Conservation (phyloP, 2,888 invertebrate species). For the Urechis unicinctus region DNA sequence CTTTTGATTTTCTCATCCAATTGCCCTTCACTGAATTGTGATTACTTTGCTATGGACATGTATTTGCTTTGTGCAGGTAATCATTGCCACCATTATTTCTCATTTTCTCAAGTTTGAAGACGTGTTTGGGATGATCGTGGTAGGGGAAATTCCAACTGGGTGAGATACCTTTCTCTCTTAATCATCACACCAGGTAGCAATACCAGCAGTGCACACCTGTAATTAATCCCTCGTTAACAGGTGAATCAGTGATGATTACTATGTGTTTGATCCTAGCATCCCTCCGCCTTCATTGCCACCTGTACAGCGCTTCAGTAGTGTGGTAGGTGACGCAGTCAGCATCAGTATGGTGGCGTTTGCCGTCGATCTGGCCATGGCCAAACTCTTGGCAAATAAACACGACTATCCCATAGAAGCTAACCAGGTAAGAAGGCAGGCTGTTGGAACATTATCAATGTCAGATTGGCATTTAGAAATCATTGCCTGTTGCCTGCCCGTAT, state of each 20-base stretch:
- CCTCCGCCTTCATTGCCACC: conserved; percentile 33
- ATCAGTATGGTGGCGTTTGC: conserved; percentile 54
- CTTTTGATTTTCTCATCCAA: neutral
- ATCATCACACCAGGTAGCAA: no score
- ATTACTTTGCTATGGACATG: neutral
- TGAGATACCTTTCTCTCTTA: no score
- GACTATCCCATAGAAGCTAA: conserved; percentile 53
- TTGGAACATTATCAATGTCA: no score
- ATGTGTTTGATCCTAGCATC: conserved; percentile 28
- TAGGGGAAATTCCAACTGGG: conserved; percentile 78
- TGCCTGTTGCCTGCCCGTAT: no score
- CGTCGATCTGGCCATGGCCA: conserved; percentile 54
- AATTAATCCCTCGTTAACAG: no score
- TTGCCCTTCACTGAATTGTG: neutral
- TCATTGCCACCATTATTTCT: conserved; percentile 61
- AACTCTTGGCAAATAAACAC: conserved; percentile 53
- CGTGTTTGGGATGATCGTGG: conserved; percentile 60
- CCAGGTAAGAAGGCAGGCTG: no score
- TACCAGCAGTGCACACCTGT: no score
- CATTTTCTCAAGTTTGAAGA: conserved; percentile 58
- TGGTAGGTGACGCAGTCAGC: conserved; percentile 55
- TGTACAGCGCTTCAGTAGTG: conserved; percentile 59
- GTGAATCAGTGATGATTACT: no score
- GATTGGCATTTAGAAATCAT: no score
- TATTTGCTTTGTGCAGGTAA: conserved; percentile 36